These are phyloP conservation scores for Oreamnos americanus DNA, from an alignment of 2,113 vertebrate genomes.

Conservation along the genomic window DNA sequence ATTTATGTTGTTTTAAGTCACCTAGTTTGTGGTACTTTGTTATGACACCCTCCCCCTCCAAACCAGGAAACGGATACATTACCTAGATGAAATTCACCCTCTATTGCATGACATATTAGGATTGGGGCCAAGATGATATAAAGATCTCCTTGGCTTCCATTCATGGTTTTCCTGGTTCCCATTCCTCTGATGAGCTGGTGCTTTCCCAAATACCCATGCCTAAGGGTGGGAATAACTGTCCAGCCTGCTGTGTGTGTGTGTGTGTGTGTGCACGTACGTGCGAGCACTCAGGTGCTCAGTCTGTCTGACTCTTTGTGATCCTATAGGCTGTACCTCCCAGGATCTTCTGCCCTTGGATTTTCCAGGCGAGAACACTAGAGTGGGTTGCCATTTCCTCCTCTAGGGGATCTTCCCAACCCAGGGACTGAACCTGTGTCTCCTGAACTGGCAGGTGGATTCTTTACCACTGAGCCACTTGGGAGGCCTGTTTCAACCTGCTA, in stretches of 20 bases:
- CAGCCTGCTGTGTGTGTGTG: background rate
- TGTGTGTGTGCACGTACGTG: fast-evolving
- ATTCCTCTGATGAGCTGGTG: background rate
- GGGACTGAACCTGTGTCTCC: background rate
- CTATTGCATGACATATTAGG: background rate
- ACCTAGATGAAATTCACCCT: background rate
- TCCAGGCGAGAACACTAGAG: background rate
- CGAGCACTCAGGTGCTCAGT: background rate
- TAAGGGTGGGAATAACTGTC: background rate
- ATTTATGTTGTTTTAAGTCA: background rate
- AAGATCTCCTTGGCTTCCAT: background rate
- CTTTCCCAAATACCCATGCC: background rate
- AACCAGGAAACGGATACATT: background rate
- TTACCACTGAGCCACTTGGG: background rate
- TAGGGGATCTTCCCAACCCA: background rate
- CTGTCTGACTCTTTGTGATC: background rate
- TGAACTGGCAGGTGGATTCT: background rate
- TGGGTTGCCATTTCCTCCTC: background rate
- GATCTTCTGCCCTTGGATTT: background rate
- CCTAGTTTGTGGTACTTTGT: background rate
- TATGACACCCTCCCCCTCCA: background rate
- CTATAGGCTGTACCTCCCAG: background rate
- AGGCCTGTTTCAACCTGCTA: background rate
- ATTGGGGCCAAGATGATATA: background rate
- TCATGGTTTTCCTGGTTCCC: background rate